Evolutionary conservation across 2,797 vertebrate genomes (phyloP).

Genomic region (Harpagifer antarcticus): DNA sequence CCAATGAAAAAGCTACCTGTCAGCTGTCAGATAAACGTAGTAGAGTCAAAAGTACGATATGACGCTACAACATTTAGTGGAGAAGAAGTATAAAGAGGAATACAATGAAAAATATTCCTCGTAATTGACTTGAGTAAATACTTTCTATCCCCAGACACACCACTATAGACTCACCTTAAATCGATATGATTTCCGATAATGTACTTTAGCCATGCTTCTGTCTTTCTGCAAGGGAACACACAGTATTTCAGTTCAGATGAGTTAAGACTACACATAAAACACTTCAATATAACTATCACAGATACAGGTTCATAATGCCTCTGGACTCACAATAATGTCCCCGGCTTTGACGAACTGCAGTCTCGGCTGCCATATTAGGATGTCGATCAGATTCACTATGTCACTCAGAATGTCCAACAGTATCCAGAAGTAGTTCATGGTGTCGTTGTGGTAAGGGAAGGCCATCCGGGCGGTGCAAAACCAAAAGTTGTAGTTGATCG

Average conservation of each 20-base stretch:
- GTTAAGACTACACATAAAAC: not conserved
- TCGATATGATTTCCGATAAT: conserved; percentile 84
- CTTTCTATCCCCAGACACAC: not conserved
- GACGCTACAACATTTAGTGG: not conserved
- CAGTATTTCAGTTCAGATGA: not conserved
- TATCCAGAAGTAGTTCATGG: conserved; percentile 81
- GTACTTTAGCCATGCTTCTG: conserved; percentile 80
- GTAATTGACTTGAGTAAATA: not conserved
- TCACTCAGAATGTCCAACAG: conserved; percentile 84
- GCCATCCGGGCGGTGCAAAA: conserved; percentile 85
- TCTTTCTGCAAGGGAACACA: conserved; percentile 78
- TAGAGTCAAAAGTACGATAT: not conserved
- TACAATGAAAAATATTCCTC: not conserved
- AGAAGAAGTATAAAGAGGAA: not conserved
- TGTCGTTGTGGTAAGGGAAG: conserved; percentile 87
- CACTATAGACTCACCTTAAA: conserved; percentile 84
- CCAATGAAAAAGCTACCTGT: not conserved
- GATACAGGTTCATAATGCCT: not conserved
- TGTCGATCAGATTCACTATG: conserved; percentile 85
- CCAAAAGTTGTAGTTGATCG: conserved; percentile 94
- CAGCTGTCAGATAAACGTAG: not conserved
- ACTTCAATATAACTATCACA: not conserved
- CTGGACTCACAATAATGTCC: conserved; percentile 90
- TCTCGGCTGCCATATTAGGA: conserved; percentile 90
- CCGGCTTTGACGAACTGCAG: conserved; percentile 90